A percentile compares a stretch with the other conserved stretches of the same genome.
phyloP scores from a whole-genome alignment of 2,888 invertebrate genomes.

The Hedychridium roseum region DNA sequence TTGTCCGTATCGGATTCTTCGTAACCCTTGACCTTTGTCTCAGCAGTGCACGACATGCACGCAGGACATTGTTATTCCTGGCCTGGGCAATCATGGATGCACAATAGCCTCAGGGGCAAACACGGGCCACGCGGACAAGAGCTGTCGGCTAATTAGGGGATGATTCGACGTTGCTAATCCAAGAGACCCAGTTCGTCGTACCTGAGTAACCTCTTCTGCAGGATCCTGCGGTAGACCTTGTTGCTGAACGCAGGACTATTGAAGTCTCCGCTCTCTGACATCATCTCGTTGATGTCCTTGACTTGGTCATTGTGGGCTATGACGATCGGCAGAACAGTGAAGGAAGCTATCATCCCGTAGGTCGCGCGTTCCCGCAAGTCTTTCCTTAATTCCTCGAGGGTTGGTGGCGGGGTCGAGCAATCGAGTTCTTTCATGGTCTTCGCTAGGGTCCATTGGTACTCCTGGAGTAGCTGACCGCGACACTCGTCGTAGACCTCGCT shows the following conservation, averaged over 20 bases:
- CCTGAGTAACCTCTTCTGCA: slow-evolving; percentile 39
- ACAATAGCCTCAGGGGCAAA: no score
- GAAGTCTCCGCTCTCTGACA: slow-evolving; percentile 19
- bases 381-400: slow-evolving; percentile 32
- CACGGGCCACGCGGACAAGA: no score
- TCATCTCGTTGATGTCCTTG: slow-evolving; percentile 43
- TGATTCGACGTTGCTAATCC: no score
- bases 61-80: no score
- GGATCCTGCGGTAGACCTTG: slow-evolving; percentile 30
- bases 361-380: slow-evolving; percentile 29
- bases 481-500: slow-evolving; percentile 33
- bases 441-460: slow-evolving; percentile 39
- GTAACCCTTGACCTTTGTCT: no score
- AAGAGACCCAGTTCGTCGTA: slow-evolving; percentile 47
- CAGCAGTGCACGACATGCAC: no score
- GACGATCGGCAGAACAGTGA: slow-evolving; percentile 44
- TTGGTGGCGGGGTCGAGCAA: slow-evolving; percentile 47
- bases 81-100: no score
- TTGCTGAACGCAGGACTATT: slow-evolving; percentile 32
- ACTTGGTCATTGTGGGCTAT: slow-evolving; percentile 41
- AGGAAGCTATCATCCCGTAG: slow-evolving; percentile 40
- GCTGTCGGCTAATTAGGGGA: no score
- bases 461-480: slow-evolving; percentile 36
- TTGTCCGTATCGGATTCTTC: no score
- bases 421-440: slow-evolving; percentile 43